These are phyloP conservation scores for Neodiprion virginianus DNA, from an alignment of 1,140 invertebrate species.

Conservation along the genomic window DNA sequence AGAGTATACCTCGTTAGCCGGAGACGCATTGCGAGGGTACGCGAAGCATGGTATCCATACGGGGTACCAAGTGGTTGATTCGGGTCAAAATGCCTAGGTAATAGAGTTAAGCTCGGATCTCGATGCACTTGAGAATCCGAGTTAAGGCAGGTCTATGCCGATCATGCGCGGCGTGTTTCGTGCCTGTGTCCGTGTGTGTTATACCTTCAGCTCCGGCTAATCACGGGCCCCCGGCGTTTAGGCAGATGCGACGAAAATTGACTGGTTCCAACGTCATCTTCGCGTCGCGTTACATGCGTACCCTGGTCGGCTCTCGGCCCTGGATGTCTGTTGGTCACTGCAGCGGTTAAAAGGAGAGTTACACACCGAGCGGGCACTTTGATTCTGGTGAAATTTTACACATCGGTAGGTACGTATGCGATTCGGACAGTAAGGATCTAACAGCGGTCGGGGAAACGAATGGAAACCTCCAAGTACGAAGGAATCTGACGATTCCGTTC, in stretches of 20 bases:
- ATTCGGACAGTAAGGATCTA: too few relatives aligned
- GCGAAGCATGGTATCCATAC: not conserved
- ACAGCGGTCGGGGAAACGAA: too few relatives aligned
- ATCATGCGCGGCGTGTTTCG: not conserved
- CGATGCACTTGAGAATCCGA: not conserved
- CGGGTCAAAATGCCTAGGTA: not conserved
- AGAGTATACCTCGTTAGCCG: not conserved
- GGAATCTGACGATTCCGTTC: too few relatives aligned
- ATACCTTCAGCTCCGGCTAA: constrained; percentile 23
- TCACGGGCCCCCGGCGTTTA: constrained; percentile 43
- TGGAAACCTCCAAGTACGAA: too few relatives aligned
- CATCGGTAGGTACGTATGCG: too few relatives aligned
- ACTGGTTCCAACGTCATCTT: constrained; percentile 25
- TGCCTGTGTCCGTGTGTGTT: not conserved
- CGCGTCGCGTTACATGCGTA: not conserved
- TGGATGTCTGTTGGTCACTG: too few relatives aligned
- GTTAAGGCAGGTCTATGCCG: too few relatives aligned
- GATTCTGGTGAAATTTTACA: too few relatives aligned
- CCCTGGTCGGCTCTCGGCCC: not conserved
- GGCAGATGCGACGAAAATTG: constrained; percentile 51
- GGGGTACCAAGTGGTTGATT: not conserved
- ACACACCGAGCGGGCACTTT: too few relatives aligned
- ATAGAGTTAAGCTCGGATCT: not conserved
- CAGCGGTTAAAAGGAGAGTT: too few relatives aligned
- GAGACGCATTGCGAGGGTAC: not conserved